Conservation (phyloP, 2,888 invertebrate genomes). For the Cantharis nigra region DNA sequence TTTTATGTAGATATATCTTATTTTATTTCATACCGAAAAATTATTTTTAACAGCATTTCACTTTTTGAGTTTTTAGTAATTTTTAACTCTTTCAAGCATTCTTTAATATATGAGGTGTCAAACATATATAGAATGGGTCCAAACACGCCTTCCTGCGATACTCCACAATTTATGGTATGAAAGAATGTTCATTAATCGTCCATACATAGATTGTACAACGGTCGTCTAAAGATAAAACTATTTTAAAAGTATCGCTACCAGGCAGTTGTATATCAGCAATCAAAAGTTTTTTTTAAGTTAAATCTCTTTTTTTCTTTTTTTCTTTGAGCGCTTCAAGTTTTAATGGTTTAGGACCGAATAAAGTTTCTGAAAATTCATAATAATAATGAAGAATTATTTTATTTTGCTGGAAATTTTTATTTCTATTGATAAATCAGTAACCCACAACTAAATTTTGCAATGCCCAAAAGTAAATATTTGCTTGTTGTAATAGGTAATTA, state of each 20-base stretch:
- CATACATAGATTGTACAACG: background rate
- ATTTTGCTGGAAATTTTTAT: too few relatives aligned
- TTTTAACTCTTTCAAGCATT: too few relatives aligned
- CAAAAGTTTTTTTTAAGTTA: background rate
- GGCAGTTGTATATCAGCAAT: background rate
- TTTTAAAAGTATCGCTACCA: background rate
- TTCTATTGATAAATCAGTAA: too few relatives aligned
- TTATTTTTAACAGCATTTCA: background rate
- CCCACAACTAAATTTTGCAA: too few relatives aligned
- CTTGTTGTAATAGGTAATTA: background rate
- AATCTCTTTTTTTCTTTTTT: background rate
- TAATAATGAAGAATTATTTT: too few relatives aligned
- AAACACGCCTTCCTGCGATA: background rate
- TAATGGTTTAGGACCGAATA: background rate
- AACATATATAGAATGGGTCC: background rate
- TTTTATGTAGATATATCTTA: background rate
- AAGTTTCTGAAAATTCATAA: too few relatives aligned
- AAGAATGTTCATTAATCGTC: background rate
- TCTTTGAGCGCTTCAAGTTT: background rate
- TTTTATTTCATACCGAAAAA: background rate
- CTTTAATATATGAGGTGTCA: background rate
- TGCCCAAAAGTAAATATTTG: background rate
- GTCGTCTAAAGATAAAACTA: background rate
- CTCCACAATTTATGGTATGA: background rate
- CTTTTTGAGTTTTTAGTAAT: background rate